These are phyloP conservation scores for Pseudorhombus dupliciocellatus DNA, from an alignment of 2,113 vertebrate species.

Conservation along the genomic window DNA sequence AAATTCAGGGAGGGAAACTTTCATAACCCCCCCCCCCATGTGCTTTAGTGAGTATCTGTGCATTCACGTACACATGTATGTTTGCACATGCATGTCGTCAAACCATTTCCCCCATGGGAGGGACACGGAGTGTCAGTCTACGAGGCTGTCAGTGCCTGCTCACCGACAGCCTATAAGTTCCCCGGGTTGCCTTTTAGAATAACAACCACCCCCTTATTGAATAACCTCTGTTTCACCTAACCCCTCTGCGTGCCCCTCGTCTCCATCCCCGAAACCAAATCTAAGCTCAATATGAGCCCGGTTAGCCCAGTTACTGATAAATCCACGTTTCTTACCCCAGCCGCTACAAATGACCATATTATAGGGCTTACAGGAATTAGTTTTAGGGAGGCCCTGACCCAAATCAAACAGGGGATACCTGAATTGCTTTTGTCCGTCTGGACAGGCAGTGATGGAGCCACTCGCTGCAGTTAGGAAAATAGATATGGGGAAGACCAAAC, in stretches of 20 bases:
- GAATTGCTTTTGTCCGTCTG: constrained; percentile 66
- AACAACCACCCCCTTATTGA: constrained; percentile 75
- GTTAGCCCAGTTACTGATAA: constrained; percentile 48
- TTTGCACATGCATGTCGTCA: constrained; percentile 61
- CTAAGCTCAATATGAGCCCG: constrained; percentile 66
- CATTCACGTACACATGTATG: constrained; percentile 41
- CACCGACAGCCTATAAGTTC: constrained; percentile 81
- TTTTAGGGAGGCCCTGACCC: constrained; percentile 64
- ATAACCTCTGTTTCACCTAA: constrained; percentile 75
- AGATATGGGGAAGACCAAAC: constrained; percentile 47
- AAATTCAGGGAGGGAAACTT: constrained; percentile 2
- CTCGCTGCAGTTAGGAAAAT: constrained; percentile 45
- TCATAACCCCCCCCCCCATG: constrained; percentile 1
- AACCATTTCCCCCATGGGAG: constrained; percentile 61
- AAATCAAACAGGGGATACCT: constrained; percentile 63
- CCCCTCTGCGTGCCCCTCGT: constrained; percentile 56
- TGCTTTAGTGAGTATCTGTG: constrained; percentile 25
- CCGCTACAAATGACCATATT: constrained; percentile 81
- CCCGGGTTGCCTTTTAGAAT: constrained; percentile 74
- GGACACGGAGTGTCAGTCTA: constrained; percentile 76
- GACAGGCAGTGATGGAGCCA: constrained; percentile 58
- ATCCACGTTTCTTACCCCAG: constrained; percentile 63
- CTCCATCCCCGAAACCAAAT: constrained; percentile 63
- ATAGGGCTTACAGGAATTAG: constrained; percentile 80
- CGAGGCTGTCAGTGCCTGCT: constrained; percentile 79